phyloP scores from a whole-genome alignment of 1,140 invertebrate genomes.

The Kradibia gibbosae region DNA sequence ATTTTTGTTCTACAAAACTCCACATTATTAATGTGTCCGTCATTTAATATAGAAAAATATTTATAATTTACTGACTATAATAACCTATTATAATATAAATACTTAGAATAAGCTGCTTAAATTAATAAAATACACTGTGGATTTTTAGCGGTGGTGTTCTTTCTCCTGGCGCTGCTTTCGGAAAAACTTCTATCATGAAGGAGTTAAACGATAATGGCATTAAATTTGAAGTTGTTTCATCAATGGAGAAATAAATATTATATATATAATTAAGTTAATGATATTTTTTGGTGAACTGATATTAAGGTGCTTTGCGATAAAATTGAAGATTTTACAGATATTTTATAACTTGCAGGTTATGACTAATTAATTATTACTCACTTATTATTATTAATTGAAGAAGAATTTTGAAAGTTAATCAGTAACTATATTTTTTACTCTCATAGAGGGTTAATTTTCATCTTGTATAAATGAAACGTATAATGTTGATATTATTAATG shows the following conservation, averaged over 20 bases:
- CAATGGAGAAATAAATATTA: slow-evolving; percentile 60
- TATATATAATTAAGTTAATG: not conserved
- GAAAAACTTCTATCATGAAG: slow-evolving; percentile 78
- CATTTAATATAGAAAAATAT: too few species aligned
- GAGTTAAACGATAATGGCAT: slow-evolving; percentile 75
- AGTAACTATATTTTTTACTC: too few species aligned
- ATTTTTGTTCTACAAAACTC: too few species aligned
- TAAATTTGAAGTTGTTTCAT: slow-evolving; percentile 75
- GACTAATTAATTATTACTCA: not conserved
- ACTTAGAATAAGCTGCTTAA: too few species aligned
- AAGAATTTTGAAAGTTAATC: too few species aligned
- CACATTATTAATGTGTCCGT: too few species aligned
- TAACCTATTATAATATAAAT: too few species aligned
- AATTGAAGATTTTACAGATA: not conserved
- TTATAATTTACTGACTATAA: too few species aligned
- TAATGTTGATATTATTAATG: too few species aligned
- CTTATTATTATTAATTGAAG: not conserved
- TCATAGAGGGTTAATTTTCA: too few species aligned
- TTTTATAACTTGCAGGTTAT: not conserved
- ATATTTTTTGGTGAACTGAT: not conserved
- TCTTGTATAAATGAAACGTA: too few species aligned
- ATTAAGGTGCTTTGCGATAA: slow-evolving; percentile 10
- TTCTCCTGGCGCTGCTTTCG: slow-evolving; percentile 74
- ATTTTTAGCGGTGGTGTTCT: slow-evolving; percentile 72
- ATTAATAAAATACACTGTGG: too few species aligned